Evolutionary conservation across 2,113 vertebrate genomes (phyloP), one percentile per base, ranked within the genome.

Genomic region (Platichthys flesus): DNA sequence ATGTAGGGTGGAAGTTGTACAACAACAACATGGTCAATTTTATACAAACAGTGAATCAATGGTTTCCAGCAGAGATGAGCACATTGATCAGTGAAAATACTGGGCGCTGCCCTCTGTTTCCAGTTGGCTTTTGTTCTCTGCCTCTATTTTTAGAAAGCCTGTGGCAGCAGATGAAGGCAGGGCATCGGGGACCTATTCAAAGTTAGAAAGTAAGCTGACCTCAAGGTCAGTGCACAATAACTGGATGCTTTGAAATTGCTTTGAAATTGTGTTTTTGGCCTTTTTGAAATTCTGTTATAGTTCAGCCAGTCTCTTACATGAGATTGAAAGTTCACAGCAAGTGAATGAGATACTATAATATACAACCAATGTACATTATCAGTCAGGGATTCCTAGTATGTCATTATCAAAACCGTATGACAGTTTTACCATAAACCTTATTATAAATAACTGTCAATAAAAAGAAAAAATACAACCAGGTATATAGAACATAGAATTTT

Each of bases 121-220:
- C 90, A 93, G 83, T 71, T 82, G 69, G 78, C 81, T 64, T 88
- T 87, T 90, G 87, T 81, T 77, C 74, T 64, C 65, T 47, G 59
- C 24, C 5, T 76, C 81, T 93, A 93, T 92, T 92, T 91, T 92
- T 93, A 91, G 90, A 90, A 82, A 84, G 81, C 87, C 84, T 76
- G 69, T 90, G 79, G 85, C 90, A 86, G 83, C 80, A 85, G 80
- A 87, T 88, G 75, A 90, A 89, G 83, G 77, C 85, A 83, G 67
- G 52, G 75, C 82, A 87, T 85, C 67, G 84, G 88, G 85, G 85
- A 90, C 90, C 86, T 82, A 82, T 86, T 92, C 86, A 88, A 85
- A 92, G 87, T 90, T 88, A 89, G 85, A 89, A 85, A 88, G 87
- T 89, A 88, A 82, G 88, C 84, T 89, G 85, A 92, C 87, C 90